phyloP scores from a whole-genome alignment of 1,140 invertebrate genomes.

The Hycleus phaleratus region DNA sequence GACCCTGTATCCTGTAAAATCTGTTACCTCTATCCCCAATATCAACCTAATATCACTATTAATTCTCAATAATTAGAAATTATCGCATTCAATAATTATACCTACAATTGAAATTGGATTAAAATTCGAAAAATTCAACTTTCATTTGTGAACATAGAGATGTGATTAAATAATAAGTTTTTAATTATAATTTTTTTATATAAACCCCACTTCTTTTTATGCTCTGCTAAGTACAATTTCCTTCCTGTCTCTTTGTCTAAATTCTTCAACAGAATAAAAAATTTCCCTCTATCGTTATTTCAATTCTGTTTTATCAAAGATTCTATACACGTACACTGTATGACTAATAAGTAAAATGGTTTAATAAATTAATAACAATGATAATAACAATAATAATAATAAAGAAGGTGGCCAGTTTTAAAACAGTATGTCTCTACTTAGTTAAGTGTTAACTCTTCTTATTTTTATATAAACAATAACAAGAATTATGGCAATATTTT shows the following conservation, averaged over 20 bases:
- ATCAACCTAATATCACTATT: neutral
- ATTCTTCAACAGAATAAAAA: neutral
- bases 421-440: neutral
- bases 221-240: constrained; percentile 37
- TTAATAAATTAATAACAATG: constrained; percentile 1
- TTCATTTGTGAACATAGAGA: neutral
- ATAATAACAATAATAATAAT: neutral
- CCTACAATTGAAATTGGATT: no score
- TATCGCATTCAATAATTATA: no score
- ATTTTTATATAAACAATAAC: neutral
- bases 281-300: constrained; percentile 11
- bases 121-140: no score
- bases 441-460: neutral
- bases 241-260: constrained; percentile 31
- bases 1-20: constrained; percentile 8
- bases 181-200: no score
- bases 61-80: no score
- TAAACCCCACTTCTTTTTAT: constrained; percentile 25
- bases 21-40: neutral
- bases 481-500: constrained; percentile 26
- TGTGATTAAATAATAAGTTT: no score
- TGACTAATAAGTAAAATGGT: constrained; percentile 8
- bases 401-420: no score
- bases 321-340: constrained; percentile 9
- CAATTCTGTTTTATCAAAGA: constrained; percentile 1